Conservation (phyloP, 2,888 invertebrate genomes). For the Diplolepis rosae region DNA sequence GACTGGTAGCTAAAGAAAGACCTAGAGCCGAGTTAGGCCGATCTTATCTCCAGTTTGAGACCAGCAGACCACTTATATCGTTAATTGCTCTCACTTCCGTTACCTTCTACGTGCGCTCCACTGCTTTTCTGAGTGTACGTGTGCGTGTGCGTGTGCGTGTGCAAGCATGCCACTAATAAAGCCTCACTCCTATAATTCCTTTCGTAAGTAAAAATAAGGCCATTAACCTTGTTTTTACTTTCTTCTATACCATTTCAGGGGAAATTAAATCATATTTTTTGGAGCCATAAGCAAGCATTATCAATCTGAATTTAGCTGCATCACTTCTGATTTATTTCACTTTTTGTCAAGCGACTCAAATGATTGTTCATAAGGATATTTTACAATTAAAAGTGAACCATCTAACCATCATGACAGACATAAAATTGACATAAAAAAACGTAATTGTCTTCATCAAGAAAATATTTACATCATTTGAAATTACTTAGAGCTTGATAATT, state of each 20-base stretch:
- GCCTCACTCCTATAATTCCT: conserved; percentile 12
- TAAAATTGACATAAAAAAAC: too few species aligned
- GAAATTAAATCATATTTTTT: background rate
- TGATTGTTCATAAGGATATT: too few species aligned
- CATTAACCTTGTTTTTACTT: conserved; percentile 29
- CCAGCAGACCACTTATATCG: conserved; percentile 74
- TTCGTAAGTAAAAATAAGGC: conserved; percentile 17
- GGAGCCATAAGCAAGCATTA: background rate
- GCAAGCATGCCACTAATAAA: conserved; percentile 35
- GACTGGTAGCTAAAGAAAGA: conserved; percentile 62
- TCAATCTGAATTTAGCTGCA: background rate
- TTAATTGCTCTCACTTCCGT: conserved; percentile 74
- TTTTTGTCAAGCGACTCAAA: too few species aligned
- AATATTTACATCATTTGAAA: too few species aligned
- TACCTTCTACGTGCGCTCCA: conserved; percentile 58
- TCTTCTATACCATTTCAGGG: background rate
- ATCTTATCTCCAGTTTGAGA: conserved; percentile 68
- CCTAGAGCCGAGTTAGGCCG: conserved; percentile 63
- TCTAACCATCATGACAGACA: too few species aligned
- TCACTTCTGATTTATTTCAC: background rate
- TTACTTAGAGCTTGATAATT: too few species aligned
- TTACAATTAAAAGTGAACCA: too few species aligned
- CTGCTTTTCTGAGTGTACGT: conserved; percentile 45
- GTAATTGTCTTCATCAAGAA: too few species aligned
- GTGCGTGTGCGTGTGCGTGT: conserved; percentile 43